Conservation (phyloP, 2,113 vertebrate species). For the Hypomesus transpacificus region DNA sequence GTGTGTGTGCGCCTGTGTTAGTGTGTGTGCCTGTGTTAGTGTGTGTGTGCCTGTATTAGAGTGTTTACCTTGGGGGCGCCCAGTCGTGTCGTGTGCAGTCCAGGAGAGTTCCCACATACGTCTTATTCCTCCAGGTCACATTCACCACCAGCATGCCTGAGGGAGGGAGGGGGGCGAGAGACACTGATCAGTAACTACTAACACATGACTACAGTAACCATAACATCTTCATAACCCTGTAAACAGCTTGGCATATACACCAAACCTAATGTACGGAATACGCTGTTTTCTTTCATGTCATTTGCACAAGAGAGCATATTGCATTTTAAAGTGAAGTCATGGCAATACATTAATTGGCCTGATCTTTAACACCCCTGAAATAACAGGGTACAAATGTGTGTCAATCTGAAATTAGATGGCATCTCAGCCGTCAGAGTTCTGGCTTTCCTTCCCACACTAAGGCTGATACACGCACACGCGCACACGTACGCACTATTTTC, state of each 20-base stretch:
- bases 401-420: too few relatives aligned
- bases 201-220: too few relatives aligned
- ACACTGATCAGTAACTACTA: background rate
- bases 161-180: background rate
- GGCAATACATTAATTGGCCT: background rate
- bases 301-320: background rate
- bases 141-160: conserved; percentile 94
- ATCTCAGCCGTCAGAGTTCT: background rate
- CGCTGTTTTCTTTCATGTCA: background rate
- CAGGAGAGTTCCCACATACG: conserved; percentile 87
- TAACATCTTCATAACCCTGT: too few relatives aligned
- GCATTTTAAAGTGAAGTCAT: background rate
- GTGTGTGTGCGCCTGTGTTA: background rate
- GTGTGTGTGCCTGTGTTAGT: background rate
- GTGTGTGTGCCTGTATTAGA: background rate
- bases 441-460: background rate
- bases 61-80: conserved; percentile 87
- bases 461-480: too few relatives aligned
- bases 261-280: background rate
- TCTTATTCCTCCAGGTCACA: conserved; percentile 96
- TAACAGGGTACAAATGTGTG: too few relatives aligned
- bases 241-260: too few relatives aligned
- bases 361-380: too few relatives aligned
- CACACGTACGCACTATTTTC: too few relatives aligned
- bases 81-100: conserved; percentile 93